These are phyloP conservation scores for Chalcosyrphus nemorum DNA, from an alignment of 2,888 invertebrate species.

Conservation along the genomic window DNA sequence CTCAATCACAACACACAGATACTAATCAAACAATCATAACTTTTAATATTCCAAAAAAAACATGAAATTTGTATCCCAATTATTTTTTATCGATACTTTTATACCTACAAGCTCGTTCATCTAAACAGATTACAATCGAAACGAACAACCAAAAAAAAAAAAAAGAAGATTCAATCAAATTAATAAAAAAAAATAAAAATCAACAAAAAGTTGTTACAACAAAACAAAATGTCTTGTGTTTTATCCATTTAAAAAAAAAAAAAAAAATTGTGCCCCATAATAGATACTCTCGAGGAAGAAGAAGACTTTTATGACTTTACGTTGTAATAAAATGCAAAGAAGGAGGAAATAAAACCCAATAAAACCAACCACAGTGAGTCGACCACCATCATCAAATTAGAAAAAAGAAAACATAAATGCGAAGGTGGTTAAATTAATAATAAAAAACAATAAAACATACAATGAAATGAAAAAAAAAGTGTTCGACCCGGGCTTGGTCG, in stretches of 20 bases:
- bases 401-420: conserved; percentile 35
- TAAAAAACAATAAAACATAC: conserved; percentile 65
- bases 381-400: conserved; percentile 54
- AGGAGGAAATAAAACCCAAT: conserved; percentile 40
- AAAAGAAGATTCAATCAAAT: conserved; percentile 33
- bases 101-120: no score
- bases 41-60: conserved; percentile 10
- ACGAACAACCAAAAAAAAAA: no score
- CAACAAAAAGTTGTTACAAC: conserved; percentile 1
- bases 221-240: conserved; percentile 60
- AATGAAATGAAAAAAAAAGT: no score
- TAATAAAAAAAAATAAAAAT: conserved; percentile 44
- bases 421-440: conserved; percentile 72
- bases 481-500: neutral
- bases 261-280: conserved; percentile 3
- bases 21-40: conserved; percentile 23
- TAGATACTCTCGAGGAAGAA: conserved; percentile 9
- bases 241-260: conserved; percentile 35
- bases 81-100: conserved; percentile 34
- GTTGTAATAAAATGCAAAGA: conserved; percentile 21
- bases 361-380: conserved; percentile 54
- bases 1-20: neutral
- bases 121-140: conserved; percentile 3
- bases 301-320: conserved; percentile 55
- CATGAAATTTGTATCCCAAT: conserved; percentile 39